Percentiles rank a stretch among this genome's conserved stretches.
Conservation (phyloP, 2,113 vertebrate genomes). For the Mionectes macconnelli region DNA sequence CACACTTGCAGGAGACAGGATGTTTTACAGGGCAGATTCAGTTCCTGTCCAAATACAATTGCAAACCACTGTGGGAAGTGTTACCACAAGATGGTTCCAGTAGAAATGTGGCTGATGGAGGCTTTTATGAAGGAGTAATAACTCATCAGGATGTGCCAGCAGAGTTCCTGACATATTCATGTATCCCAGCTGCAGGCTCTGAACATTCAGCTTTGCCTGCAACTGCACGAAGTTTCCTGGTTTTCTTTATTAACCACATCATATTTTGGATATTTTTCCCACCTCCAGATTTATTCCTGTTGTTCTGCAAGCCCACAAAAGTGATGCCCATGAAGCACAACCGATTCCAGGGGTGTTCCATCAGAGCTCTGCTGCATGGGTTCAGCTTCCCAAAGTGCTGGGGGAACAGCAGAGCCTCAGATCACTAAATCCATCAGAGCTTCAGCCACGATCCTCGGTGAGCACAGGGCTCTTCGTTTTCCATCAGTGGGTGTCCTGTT, state of each 20-base stretch:
- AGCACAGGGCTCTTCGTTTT: rapidly evolving
- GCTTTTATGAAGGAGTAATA: not conserved
- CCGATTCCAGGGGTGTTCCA: rapidly evolving
- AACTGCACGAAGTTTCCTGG: not conserved
- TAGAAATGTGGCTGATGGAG: not conserved
- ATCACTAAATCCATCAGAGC: not conserved
- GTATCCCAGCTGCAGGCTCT: not conserved
- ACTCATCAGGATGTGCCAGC: not conserved
- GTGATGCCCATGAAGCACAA: rapidly evolving
- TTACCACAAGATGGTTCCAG: not conserved
- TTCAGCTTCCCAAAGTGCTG: not conserved
- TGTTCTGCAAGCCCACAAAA: not conserved
- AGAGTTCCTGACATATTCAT: rapidly evolving
- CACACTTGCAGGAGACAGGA: rapidly evolving
- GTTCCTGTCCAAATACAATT: not conserved
- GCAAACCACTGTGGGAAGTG: not conserved
- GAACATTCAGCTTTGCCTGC: not conserved
- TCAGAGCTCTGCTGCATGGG: not conserved
- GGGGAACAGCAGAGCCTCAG: rapidly evolving
- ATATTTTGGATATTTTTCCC: not conserved
- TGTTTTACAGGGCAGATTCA: not conserved
- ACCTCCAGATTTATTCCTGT: not conserved
- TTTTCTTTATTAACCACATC: rapidly evolving
- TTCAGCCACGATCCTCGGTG: not conserved
- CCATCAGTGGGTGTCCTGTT: rapidly evolving